Conservation (phyloP, 1,140 invertebrate genomes). For the Popillia japonica region DNA sequence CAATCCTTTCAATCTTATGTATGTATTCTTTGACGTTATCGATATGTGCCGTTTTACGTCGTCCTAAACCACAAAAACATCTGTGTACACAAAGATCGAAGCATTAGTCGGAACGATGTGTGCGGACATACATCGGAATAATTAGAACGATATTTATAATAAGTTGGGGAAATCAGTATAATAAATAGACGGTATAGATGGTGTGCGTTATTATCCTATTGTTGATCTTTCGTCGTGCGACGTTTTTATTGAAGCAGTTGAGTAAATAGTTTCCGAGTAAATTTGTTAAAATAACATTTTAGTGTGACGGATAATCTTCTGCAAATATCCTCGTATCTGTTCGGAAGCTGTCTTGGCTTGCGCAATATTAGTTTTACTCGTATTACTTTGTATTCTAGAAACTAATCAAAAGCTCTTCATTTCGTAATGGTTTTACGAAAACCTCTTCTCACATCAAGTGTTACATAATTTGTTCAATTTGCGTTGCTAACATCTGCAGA, state of each 20-base stretch:
- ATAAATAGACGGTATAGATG: not conserved
- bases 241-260: not conserved
- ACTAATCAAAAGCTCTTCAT: too few species aligned
- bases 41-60: not conserved
- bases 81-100: not conserved
- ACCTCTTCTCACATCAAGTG: too few species aligned
- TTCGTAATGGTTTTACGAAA: too few species aligned
- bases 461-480: too few species aligned
- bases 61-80: not conserved
- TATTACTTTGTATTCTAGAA: not conserved
- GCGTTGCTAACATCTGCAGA: too few species aligned
- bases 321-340: not conserved
- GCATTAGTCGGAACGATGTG: not conserved
- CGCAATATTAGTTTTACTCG: not conserved
- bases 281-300: conserved; percentile 13
- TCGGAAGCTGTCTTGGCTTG: not conserved
- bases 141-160: not conserved
- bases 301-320: not conserved
- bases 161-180: not conserved
- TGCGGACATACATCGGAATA: not conserved
- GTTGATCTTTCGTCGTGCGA: not conserved
- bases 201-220: not conserved
- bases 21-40: not conserved
- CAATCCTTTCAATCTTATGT: not conserved
- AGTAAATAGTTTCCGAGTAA: conserved; percentile 2